Conservation (phyloP, 23 tunicate species). For the Botrylloides violaceus region DNA sequence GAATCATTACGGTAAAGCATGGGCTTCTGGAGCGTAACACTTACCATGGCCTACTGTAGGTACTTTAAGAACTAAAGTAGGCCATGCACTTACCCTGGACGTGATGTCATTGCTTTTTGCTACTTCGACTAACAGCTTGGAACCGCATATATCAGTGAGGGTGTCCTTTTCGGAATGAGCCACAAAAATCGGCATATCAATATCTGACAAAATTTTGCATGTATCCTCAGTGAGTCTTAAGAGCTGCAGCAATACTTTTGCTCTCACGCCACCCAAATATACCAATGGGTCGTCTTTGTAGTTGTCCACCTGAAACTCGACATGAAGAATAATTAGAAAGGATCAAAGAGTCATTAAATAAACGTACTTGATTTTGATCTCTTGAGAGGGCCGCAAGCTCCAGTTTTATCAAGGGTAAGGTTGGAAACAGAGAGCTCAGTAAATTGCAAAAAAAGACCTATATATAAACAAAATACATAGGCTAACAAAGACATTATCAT, state of each 20-base stretch:
- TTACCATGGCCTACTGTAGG: too few species aligned
- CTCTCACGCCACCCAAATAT: constrained; percentile 15
- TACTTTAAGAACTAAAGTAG: too few species aligned
- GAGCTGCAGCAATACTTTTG: constrained; percentile 35
- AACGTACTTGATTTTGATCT: constrained; percentile 45
- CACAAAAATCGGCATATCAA: constrained; percentile 26
- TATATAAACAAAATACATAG: too few species aligned
- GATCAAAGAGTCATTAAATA: too few species aligned
- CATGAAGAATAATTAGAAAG: too few species aligned
- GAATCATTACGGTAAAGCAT: too few species aligned
- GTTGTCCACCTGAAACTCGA: neutral
- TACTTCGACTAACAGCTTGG: constrained; percentile 16
- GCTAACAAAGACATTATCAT: too few species aligned
- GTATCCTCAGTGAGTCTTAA: constrained; percentile 20
- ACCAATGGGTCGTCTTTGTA: neutral
- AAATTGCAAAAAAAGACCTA: constrained; percentile 15
- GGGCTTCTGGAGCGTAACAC: too few species aligned
- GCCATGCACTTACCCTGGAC: constrained; percentile 38
- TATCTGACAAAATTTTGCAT: constrained; percentile 6
- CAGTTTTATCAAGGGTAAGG: constrained; percentile 18
- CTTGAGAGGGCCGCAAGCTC: constrained; percentile 20
- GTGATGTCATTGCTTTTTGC: constrained; percentile 58
- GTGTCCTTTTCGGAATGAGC: constrained; percentile 45
- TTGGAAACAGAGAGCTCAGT: constrained; percentile 20
- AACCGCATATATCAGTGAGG: constrained; percentile 40